Percentiles rank a stretch among this genome's conserved stretches.
Evolutionary conservation across 2,113 vertebrate genomes (phyloP).

Genomic region (Noctilio leporinus): DNA sequence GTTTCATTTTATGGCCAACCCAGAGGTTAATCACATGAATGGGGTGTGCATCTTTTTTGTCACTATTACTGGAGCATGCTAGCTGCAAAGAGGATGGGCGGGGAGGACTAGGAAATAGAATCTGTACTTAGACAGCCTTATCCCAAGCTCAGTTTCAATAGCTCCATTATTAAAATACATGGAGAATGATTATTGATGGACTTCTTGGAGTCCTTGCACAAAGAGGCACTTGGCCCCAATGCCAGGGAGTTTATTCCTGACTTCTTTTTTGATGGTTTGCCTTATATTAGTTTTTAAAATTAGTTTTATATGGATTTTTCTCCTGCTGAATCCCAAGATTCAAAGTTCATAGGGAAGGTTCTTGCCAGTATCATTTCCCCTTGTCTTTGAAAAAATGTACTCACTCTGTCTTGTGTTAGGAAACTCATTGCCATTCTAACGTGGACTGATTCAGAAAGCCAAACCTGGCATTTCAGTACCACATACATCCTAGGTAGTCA

Average conservation of each 20-base stretch:
- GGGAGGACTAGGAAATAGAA: background rate
- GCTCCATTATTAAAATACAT: background rate
- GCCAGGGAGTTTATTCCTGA: background rate
- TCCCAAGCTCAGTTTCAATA: background rate
- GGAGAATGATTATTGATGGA: background rate
- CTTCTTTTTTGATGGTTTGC: background rate
- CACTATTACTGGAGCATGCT: background rate
- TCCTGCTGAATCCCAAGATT: slow-evolving; percentile 8
- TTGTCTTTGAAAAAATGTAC: background rate
- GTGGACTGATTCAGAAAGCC: background rate
- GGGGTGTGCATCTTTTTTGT: background rate
- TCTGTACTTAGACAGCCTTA: background rate
- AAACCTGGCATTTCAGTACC: background rate
- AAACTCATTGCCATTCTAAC: background rate
- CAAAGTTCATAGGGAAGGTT: background rate
- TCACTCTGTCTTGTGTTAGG: background rate
- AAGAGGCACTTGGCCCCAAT: background rate
- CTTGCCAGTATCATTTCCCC: background rate
- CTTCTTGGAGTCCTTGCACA: background rate
- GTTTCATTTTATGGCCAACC: background rate
- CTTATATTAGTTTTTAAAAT: background rate
- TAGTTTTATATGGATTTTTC: background rate
- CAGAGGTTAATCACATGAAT: background rate
- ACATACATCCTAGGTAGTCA: background rate
- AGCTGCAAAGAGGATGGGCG: background rate